Base-by-base conservation (phyloP, 2,113 vertebrate species). In the Piprites chloris region DNA sequence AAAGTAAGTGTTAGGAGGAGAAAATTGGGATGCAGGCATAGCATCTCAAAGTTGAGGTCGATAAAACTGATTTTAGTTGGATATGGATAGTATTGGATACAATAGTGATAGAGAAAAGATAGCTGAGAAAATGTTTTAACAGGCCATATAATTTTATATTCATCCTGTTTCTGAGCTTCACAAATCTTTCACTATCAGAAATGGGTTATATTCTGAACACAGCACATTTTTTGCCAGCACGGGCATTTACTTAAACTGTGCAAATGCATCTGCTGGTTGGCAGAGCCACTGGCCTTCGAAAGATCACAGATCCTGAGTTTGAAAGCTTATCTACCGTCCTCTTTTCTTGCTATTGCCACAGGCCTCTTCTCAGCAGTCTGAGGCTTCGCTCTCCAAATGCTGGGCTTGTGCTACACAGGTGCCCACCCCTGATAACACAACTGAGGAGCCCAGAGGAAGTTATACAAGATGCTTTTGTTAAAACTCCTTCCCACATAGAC, bases 401-500 rank as follows among this genome's bases (percentile, higher is more conserved):
- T 52, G 32, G 73, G 62, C 83, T 95, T 68, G 27, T 76, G 42
- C 82, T 89, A 26, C 74, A 63, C 93, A 95, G 95, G 88, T 96
- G 95, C 89, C 93, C 91, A 95, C 76, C 81, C 35, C 84, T 96
- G 94, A 96, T 95, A 97, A 95, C 94, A 92, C 89, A 97, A 75
- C 94, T 95, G 88, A 94, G 93, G 85, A 93, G 83, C 92, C 77
- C 90, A 96, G 86, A 95, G 97, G 97, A 97, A 97, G 97, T 97
- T 97, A 93, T 97, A 97, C 97, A 96, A 96, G 95, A 95, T 92
- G 90, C 91, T 95, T 97, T 97, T 97, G 96, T 91, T 81, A 46
- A 95, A 93, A 96, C 88, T 90, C 81, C 62, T 97, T 97, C 94
- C 96, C 95, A 79, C 90, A 95, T 17, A 92, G 66, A 83, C 90